Evolutionary conservation across 53 echinoderm and acorn worm species (phyloP).

Genomic region (Astropecten irregularis): DNA sequence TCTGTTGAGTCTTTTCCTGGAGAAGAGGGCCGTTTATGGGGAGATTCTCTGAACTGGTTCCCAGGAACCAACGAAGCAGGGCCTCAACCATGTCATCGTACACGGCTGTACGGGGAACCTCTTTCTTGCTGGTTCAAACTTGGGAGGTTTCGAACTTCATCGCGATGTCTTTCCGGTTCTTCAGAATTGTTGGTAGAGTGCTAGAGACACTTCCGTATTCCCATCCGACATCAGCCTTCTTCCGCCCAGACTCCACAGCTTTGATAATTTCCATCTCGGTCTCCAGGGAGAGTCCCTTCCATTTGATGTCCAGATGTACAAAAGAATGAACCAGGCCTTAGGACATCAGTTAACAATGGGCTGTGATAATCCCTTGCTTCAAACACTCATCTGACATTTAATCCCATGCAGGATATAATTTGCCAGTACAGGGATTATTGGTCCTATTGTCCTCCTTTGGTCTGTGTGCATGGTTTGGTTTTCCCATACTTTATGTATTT

Average conservation of each 20-base stretch:
- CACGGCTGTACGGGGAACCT: slow-evolving; percentile 5
- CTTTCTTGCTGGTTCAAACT: slow-evolving; percentile 26
- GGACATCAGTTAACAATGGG: no score
- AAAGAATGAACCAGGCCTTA: no score
- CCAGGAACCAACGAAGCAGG: slow-evolving; percentile 35
- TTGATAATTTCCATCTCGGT: slow-evolving; percentile 37
- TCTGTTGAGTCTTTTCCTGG: slow-evolving; percentile 14
- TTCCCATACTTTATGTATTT: background rate
- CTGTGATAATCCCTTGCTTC: no score
- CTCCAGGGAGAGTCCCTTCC: background rate
- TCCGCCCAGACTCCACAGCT: slow-evolving; percentile 23
- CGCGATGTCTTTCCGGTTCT: slow-evolving; percentile 10
- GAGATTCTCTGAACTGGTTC: no score
- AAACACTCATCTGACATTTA: no score
- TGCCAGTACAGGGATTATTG: no score
- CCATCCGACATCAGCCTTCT: background rate
- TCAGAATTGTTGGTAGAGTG: slow-evolving; percentile 35
- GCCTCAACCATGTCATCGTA: slow-evolving; percentile 49
- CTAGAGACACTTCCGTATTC: slow-evolving; percentile 2
- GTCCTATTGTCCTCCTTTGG: no score
- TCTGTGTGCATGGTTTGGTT: no score
- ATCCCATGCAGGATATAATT: no score
- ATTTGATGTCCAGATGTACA: no score
- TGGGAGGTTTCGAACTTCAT: background rate
- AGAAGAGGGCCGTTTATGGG: slow-evolving; percentile 14